phyloP scores from a whole-genome alignment of 2,113 vertebrate species.

The Clinocottus analis region DNA sequence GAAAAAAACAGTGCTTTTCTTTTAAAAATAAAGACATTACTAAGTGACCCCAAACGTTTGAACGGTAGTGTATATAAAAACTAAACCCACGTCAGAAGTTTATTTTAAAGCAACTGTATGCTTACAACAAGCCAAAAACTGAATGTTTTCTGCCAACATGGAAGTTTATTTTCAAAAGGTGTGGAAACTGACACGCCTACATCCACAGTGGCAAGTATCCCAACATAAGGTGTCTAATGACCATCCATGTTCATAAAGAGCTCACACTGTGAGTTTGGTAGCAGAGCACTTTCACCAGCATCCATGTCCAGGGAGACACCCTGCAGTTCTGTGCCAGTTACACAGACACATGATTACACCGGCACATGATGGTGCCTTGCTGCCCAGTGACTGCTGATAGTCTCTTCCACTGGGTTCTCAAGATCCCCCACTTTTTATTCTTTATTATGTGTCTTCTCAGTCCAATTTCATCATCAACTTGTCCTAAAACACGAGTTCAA shows the following conservation, averaged over 20 bases:
- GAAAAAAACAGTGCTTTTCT: no score
- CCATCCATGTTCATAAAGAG: not conserved
- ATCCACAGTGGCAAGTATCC: not conserved
- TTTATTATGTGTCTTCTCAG: not conserved
- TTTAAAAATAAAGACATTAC: no score
- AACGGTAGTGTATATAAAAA: no score
- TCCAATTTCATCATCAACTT: conserved; percentile 15
- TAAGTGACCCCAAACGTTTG: no score
- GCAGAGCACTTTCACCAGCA: not conserved
- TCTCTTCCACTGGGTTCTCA: not conserved
- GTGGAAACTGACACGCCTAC: not conserved
- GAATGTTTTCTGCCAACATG: not conserved
- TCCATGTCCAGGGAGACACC: not conserved
- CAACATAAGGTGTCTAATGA: not conserved
- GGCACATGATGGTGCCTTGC: not conserved
- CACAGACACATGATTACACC: not conserved
- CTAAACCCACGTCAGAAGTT: not conserved
- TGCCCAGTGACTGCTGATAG: not conserved
- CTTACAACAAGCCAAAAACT: no score
- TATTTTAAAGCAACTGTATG: not conserved
- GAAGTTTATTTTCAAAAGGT: not conserved
- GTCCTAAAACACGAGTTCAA: conserved; percentile 33
- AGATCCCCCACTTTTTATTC: conserved; percentile 5
- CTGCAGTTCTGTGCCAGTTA: not conserved
- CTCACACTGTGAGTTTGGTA: not conserved